These are phyloP conservation scores for Eupristina koningsbergeri DNA, from an alignment of 1,140 invertebrate species.

Conservation along the genomic window DNA sequence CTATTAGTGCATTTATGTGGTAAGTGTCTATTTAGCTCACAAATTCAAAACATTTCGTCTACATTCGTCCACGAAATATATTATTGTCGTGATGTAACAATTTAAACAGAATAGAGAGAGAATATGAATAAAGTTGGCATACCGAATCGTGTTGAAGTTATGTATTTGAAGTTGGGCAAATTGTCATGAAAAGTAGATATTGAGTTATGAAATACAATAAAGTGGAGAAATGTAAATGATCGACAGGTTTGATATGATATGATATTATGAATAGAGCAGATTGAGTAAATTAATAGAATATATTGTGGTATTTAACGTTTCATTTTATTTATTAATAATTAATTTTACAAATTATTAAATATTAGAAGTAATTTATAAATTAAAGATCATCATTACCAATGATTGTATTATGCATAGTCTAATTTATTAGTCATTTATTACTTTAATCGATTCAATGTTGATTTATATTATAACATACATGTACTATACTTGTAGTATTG, in stretches of 20 bases:
- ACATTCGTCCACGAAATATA: background rate
- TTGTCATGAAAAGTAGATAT: background rate
- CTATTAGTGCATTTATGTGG: background rate
- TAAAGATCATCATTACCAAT: no score
- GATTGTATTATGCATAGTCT: no score
- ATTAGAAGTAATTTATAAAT: no score
- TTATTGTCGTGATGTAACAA: background rate
- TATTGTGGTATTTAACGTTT: no score
- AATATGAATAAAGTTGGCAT: background rate
- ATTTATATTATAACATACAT: no score
- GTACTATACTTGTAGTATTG: no score
- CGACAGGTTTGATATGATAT: background rate
- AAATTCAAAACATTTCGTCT: constrained; percentile 7
- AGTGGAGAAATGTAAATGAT: background rate
- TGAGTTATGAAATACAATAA: background rate
- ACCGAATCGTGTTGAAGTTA: background rate
- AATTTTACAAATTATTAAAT: no score
- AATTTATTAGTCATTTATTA: no score
- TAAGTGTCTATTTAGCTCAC: background rate
- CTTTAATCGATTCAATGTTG: no score
- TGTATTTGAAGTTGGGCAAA: background rate
- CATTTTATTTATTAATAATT: no score
- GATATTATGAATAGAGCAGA: background rate
- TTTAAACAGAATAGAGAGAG: background rate
- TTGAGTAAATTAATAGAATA: no score